Percentiles rank a stretch among this genome's conserved stretches.
Evolutionary conservation across 37 sponge, comb jelly and placozoan genomes (phyloP).

Genomic region (Diacarnus erythraeanus): DNA sequence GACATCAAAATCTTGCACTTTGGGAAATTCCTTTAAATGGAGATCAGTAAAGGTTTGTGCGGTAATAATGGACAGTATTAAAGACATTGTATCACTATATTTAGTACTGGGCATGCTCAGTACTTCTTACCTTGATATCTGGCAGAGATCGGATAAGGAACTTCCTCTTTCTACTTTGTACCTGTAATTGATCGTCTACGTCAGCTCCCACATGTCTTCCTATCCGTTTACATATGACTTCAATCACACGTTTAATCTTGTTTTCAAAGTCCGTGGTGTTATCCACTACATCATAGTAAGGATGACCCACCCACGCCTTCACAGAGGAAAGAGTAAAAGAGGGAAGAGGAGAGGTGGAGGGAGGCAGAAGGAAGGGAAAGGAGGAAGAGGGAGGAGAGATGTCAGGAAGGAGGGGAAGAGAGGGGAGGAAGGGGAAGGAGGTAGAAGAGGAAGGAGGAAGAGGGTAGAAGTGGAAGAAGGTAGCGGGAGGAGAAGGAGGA

Average conservation of each 20-base stretch:
- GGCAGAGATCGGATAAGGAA: conserved; percentile 47
- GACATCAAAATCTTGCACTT: conserved; percentile 70
- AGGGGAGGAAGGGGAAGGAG: not conserved
- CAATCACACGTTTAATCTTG: conserved; percentile 72
- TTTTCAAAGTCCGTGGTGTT: conserved; percentile 80
- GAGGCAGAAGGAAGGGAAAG: not conserved
- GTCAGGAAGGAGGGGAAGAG: not conserved
- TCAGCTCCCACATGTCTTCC: conserved; percentile 43
- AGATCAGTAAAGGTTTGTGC: too few relatives aligned
- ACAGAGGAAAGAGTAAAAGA: not conserved
- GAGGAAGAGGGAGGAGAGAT: not conserved
- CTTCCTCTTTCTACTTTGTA: conserved; percentile 74
- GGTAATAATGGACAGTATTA: too few relatives aligned
- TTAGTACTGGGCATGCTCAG: not conserved
- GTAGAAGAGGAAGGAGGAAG: not conserved
- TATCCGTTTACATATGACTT: conserved; percentile 52
- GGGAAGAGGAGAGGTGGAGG: not conserved
- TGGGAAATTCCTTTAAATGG: conserved; percentile 48
- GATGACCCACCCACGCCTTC: conserved; percentile 89
- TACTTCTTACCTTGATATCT: conserved; percentile 19
- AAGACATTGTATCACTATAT: too few relatives aligned
- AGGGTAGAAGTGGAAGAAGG: not conserved
- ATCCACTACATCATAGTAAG: conserved; percentile 80
- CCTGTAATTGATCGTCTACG: conserved; percentile 59
- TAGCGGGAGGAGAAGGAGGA: not conserved